Evolutionary conservation across 1,140 invertebrate genomes (phyloP).

Genomic region (Drosophila lini): DNA sequence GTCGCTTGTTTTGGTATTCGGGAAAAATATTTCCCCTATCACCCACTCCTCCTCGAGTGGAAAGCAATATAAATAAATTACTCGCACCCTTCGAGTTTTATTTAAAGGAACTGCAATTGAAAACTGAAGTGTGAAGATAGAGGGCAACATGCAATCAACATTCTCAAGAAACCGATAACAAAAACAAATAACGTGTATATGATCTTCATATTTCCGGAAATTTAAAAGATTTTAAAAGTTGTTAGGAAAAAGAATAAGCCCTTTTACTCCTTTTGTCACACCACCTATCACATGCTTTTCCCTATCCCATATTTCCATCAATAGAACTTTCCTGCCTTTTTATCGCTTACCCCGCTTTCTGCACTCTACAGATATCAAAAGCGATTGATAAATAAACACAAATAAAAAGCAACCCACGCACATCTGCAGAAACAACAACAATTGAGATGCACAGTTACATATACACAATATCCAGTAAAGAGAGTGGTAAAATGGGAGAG

Average conservation of each 20-base stretch:
- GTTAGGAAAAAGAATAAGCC: background rate
- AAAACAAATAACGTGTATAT: background rate
- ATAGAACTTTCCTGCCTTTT: conserved; percentile 25
- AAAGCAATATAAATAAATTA: conserved; percentile 11
- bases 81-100: background rate
- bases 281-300: conserved; percentile 7
- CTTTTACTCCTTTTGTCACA: background rate
- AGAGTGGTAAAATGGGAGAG: conserved; percentile 18
- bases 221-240: background rate
- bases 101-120: conserved; percentile 12
- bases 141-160: background rate
- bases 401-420: conserved; percentile 57
- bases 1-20: conserved; percentile 1
- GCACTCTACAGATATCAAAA: conserved; percentile 23
- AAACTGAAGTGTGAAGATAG: conserved; percentile 2
- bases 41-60: background rate
- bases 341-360: conserved; percentile 4
- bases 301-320: conserved; percentile 20
- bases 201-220: background rate
- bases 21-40: background rate
- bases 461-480: conserved; percentile 17
- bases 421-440: conserved; percentile 26
- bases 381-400: conserved; percentile 30
- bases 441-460: conserved; percentile 44
- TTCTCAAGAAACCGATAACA: background rate